Percentiles rank a stretch among this genome's conserved stretches.
Evolutionary conservation across 2,797 vertebrate species (phyloP).

Genomic region (Lophius americanus): DNA sequence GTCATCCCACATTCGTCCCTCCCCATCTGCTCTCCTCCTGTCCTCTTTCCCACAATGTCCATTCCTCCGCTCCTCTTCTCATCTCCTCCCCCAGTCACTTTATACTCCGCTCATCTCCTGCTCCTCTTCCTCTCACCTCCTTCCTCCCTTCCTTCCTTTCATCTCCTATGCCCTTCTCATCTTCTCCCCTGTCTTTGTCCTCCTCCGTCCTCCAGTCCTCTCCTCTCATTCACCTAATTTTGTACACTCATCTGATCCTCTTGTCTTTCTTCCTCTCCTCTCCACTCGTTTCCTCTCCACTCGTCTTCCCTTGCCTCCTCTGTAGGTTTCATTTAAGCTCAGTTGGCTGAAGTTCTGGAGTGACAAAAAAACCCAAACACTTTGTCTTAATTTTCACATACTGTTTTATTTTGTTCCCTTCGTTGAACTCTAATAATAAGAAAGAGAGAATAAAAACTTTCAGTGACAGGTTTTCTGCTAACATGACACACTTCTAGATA

Average conservation of each 20-base stretch:
- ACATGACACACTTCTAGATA: too few species aligned
- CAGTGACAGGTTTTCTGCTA: too few species aligned
- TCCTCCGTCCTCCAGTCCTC: slow-evolving; percentile 14
- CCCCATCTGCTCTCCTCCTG: slow-evolving; percentile 1
- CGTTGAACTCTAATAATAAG: too few species aligned
- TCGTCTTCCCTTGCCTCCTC: slow-evolving; percentile 24
- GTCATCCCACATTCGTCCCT: slow-evolving; percentile 5
- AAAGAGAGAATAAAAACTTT: too few species aligned
- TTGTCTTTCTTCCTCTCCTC: slow-evolving; percentile 30
- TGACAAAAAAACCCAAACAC: background rate
- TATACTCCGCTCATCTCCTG: slow-evolving; percentile 30
- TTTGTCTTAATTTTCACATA: too few species aligned
- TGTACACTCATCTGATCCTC: slow-evolving; percentile 32
- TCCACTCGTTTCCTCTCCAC: slow-evolving; percentile 21
- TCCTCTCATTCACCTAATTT: slow-evolving; percentile 27
- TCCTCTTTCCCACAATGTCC: slow-evolving; percentile 8
- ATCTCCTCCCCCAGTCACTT: slow-evolving; percentile 14
- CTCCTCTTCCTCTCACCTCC: slow-evolving; percentile 26
- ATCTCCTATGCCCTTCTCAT: slow-evolving; percentile 25
- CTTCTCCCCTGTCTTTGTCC: slow-evolving; percentile 1
- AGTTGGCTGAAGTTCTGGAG: slow-evolving; percentile 31
- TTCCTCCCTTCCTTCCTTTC: slow-evolving; percentile 21
- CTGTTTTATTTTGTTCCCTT: too few species aligned
- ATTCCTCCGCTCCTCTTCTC: slow-evolving; percentile 26
- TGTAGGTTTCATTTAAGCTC: slow-evolving; percentile 27